phyloP scores from a whole-genome alignment of 2,888 invertebrate genomes.

The Callyntrura guangdongensis region DNA sequence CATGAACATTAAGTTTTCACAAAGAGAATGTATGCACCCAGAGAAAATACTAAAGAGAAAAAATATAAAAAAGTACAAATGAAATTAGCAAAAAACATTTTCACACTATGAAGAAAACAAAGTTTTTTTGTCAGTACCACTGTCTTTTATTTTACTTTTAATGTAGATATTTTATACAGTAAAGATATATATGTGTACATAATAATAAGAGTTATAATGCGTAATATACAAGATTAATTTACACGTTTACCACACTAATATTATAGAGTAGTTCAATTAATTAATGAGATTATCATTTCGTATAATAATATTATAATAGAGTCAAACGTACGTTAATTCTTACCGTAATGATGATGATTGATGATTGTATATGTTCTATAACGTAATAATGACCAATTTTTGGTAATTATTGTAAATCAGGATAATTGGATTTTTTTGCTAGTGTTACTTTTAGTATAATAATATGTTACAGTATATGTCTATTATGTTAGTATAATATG shows the following conservation, averaged over 20 bases:
- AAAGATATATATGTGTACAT: constrained; percentile 12
- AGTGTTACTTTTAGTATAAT: neutral
- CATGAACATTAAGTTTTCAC: neutral
- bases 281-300: constrained; percentile 49
- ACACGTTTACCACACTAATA: constrained; percentile 46
- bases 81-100: constrained; percentile 15
- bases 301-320: constrained; percentile 38
- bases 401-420: constrained; percentile 27
- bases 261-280: constrained; percentile 14
- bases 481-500: neutral
- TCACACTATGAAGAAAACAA: constrained; percentile 5
- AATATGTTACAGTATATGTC: too few relatives aligned
- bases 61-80: constrained; percentile 24
- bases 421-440: constrained; percentile 25
- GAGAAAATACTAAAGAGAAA: neutral
- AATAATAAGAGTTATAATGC: constrained; percentile 40
- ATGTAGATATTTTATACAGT: constrained; percentile 62
- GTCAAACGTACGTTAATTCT: neutral
- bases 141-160: constrained; percentile 81
- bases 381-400: neutral
- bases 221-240: constrained; percentile 68
- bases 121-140: constrained; percentile 76
- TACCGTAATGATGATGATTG: constrained; percentile 45
- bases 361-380: constrained; percentile 26
- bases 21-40: neutral